These are phyloP conservation scores for Cabera pusaria DNA, from an alignment of 2,888 invertebrate species.

Conservation along the genomic window DNA sequence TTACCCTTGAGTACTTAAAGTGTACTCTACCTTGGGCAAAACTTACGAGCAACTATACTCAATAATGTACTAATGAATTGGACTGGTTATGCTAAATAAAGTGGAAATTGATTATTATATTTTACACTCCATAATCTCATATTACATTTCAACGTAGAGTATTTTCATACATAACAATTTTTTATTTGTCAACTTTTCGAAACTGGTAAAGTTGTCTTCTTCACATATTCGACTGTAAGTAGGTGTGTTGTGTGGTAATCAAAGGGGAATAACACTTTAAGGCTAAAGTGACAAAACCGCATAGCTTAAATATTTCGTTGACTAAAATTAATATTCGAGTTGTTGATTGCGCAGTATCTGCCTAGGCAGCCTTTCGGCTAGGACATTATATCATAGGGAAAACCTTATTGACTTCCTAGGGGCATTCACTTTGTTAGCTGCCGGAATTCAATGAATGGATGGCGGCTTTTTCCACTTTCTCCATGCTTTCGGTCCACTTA, in stretches of 20 bases:
- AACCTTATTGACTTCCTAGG: slow-evolving; percentile 22
- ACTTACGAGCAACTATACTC: no score
- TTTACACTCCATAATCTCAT: no score
- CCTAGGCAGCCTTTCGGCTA: slow-evolving; percentile 24
- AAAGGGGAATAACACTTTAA: slow-evolving; percentile 26
- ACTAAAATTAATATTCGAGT: slow-evolving; percentile 37
- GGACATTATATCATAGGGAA: slow-evolving; percentile 37
- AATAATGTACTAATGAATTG: no score
- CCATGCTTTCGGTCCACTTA: not conserved
- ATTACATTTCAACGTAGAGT: no score
- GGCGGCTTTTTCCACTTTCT: slow-evolving; percentile 6
- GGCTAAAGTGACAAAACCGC: slow-evolving; percentile 19
- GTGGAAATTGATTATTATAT: no score
- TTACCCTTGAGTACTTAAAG: no score
- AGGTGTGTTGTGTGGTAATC: slow-evolving; percentile 16
- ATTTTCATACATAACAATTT: no score
- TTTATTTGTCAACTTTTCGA: slow-evolving; percentile 11
- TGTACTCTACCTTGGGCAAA: no score
- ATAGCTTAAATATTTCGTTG: slow-evolving; percentile 24
- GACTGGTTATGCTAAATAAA: no score
- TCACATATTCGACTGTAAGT: slow-evolving; percentile 17
- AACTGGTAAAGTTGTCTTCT: slow-evolving; percentile 18
- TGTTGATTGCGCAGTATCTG: slow-evolving; percentile 34
- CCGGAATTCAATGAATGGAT: slow-evolving; percentile 5
- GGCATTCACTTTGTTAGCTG: slow-evolving; percentile 4